A percentile compares a stretch with the other conserved stretches of the same genome.
Evolutionary conservation across 2,888 invertebrate species (phyloP).

Genomic region (Cantharis lateralis): DNA sequence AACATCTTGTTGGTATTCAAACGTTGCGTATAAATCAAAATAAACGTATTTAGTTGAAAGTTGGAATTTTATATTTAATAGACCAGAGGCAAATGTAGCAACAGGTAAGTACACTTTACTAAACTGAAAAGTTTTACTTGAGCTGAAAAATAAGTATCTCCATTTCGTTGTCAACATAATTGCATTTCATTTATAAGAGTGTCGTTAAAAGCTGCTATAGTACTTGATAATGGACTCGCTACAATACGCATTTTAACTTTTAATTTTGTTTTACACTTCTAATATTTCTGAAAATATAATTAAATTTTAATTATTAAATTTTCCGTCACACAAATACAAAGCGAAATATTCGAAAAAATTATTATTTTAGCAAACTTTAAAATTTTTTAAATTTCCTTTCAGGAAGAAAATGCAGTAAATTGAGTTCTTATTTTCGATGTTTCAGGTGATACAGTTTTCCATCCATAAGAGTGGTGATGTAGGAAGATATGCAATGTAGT

Average conservation of each 20-base stretch:
- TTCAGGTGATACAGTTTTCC: constrained; percentile 23
- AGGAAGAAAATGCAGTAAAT: neutral
- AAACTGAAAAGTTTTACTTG: neutral
- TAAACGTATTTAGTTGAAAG: neutral
- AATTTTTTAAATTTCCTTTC: neutral
- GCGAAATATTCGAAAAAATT: neutral
- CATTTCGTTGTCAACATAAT: constrained; percentile 15
- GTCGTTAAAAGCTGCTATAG: constrained; percentile 13
- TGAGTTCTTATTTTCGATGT: constrained; percentile 11
- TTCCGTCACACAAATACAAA: neutral
- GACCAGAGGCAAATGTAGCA: constrained; percentile 4
- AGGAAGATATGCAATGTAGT: constrained; percentile 37
- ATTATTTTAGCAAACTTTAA: neutral
- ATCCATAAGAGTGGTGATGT: constrained; percentile 15
- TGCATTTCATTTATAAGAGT: constrained; percentile 15
- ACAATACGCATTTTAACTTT: constrained; percentile 9
- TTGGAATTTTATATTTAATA: neutral
- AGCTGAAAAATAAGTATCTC: constrained; percentile 1
- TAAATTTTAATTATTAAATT: neutral
- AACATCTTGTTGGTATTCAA: neutral
- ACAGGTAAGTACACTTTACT: constrained; percentile 9
- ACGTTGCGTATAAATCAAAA: neutral
- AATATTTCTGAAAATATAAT: neutral
- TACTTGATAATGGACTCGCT: constrained; percentile 9
- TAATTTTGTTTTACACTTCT: neutral